A percentile compares a stretch with the other conserved stretches of the same genome.
These are phyloP conservation scores for Schrankia costaestrigalis DNA, from an alignment of 2,888 invertebrate species.

Conservation along the genomic window DNA sequence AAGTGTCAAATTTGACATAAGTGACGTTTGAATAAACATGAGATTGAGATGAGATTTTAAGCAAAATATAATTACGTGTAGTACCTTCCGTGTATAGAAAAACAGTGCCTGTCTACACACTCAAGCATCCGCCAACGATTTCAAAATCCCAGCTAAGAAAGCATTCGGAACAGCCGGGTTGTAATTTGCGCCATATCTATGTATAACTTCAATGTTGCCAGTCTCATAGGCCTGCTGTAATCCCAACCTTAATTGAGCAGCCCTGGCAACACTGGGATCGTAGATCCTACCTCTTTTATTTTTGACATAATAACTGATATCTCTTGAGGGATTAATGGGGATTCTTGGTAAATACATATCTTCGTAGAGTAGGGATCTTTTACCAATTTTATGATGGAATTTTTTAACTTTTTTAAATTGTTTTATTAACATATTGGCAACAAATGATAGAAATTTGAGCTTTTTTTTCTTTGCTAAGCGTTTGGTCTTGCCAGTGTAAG, in stretches of 20 bases:
- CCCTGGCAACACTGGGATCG: constrained; percentile 37
- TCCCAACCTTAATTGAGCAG: constrained; percentile 38
- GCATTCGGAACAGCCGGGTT: constrained; percentile 45
- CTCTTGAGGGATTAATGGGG: constrained; percentile 43
- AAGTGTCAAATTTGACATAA: too few species aligned
- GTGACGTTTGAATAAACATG: too few species aligned
- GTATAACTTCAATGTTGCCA: constrained; percentile 48
- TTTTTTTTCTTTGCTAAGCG: background rate
- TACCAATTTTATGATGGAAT: constrained; percentile 9
- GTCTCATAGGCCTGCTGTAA: constrained; percentile 45
- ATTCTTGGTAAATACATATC: constrained; percentile 34
- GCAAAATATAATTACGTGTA: too few species aligned
- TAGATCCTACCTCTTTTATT: constrained; percentile 44
- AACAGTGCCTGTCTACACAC: too few species aligned
- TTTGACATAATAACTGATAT: constrained; percentile 58
- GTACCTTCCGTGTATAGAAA: too few species aligned
- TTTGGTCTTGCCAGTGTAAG: constrained; percentile 22
- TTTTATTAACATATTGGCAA: background rate
- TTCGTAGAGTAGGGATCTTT: constrained; percentile 36
- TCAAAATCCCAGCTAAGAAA: constrained; percentile 25
- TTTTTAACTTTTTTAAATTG: background rate
- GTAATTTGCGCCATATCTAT: constrained; percentile 53
- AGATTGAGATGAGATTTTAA: too few species aligned
- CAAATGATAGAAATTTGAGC: background rate
- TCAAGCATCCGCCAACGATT: constrained; percentile 30